Base-by-base conservation (phyloP, 2,113 vertebrate genomes). In the Hylia prasina region DNA sequence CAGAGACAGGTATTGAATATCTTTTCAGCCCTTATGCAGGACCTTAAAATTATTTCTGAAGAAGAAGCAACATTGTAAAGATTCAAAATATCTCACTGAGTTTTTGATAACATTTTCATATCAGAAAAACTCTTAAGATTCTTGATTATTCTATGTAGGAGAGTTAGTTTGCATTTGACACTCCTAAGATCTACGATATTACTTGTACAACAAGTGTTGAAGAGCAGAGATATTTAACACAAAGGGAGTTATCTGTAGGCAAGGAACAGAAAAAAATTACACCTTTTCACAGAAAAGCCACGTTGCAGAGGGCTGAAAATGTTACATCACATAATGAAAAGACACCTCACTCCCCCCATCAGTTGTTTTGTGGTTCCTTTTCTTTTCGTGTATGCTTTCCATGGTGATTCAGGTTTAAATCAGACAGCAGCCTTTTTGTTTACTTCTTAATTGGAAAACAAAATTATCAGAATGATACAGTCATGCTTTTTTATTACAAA, bases 301-400 rank as follows among this genome's bases (percentile, higher is more conserved):
- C 15, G 35, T 5, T 61, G 24, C 28, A 39, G 7, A 13, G 37
- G 13, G 17, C 21, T 81, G 37, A 63, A 90, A 94, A 42, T 1
- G 0, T 51, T 57, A 71, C 4, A 33, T 12, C 6, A 9, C 3
- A 4, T 13, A 7, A 80, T 7, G 2, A 22, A 40, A 65, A 37
- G 20, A 31, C 2, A 25, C 6, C 2, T 10, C 39, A 47, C 7
- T 8, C 0, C 3, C 10, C 11, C 5, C 5, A 35, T 12, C 21
- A 18, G 8, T 20, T 45, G 35, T 68, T 51, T 83, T n/a, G 23
- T 19, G 21, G 10, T 44, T 89, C 78, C 19, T 65, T 79, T 15
- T 33, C 21, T 87, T 82, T 56, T 75, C 7, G 13, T 21, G 3
- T 25, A 7, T n/a, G 11, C 13, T 77, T 65, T 79, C 57, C 33